Evolutionary conservation across 2,888 invertebrate genomes (phyloP).

Genomic region (Dilophus febrilis): DNA sequence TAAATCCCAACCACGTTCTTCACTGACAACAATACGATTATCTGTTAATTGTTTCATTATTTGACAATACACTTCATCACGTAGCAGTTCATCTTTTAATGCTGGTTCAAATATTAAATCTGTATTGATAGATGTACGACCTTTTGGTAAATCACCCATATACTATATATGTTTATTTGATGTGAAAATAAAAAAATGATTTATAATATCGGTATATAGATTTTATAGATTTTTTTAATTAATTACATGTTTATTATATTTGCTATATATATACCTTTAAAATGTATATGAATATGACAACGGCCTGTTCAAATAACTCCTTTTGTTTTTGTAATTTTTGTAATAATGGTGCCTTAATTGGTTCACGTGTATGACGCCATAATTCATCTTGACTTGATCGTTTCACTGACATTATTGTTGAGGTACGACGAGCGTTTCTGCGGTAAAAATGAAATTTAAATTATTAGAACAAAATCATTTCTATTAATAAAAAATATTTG

Average conservation of each 20-base stretch:
- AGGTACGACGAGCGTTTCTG: constrained; percentile 37
- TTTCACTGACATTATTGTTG: constrained; percentile 47
- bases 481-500: not conserved
- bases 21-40: constrained; percentile 64
- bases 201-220: not conserved
- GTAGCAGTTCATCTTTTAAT: constrained; percentile 52
- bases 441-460: no score
- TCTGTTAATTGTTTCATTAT: constrained; percentile 86
- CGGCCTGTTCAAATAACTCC: constrained; percentile 51
- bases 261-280: constrained; percentile 42
- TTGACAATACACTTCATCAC: constrained; percentile 88
- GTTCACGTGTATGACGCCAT: constrained; percentile 69
- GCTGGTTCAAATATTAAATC: constrained; percentile 74
- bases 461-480: constrained; percentile 13
- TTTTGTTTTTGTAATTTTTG: constrained; percentile 56
- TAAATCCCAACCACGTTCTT: constrained; percentile 87
- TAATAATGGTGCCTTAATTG: constrained; percentile 65
- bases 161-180: constrained; percentile 25
- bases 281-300: constrained; percentile 56
- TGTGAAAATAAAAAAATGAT: not conserved
- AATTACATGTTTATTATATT: no score
- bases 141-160: constrained; percentile 85
- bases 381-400: constrained; percentile 50
- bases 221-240: not conserved
- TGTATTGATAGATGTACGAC: constrained; percentile 60